Evolutionary conservation across 2,113 vertebrate species (phyloP), one percentile per base, ranked within the genome.

Genomic region (Pedionomus torquatus): DNA sequence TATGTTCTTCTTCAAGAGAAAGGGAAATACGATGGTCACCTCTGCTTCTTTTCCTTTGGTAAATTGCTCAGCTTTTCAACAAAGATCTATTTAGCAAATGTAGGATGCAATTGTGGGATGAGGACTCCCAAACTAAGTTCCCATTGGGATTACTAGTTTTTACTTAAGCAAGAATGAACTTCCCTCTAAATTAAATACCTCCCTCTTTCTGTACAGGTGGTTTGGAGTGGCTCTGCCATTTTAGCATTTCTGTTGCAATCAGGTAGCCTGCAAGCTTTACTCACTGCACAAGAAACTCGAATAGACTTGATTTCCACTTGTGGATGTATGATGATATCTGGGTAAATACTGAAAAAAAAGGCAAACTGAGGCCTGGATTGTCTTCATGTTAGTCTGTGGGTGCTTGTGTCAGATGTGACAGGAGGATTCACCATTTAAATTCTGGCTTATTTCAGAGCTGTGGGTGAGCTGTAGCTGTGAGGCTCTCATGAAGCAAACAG

Each of bases 311-410:
- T 46, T 87, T 94, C 26, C 16, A 41, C 17, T 55, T 55, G 18
- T 3, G 2, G 6, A 31, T 65, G 35, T 85, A 24, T 64, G 57
- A 58, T 37, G n/a, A 17, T 51, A 70, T 17, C n/a, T 69, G 41
- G 17, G 15, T 21, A 57, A 94, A 74, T 28, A 57, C 18, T 31
- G 66, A 69, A 89, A 12, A 81, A 84, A 54, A 74, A 81, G 60
- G 43, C 1, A 1, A 78, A 30, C 19, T 0, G 0, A 60, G 52
- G 11, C 55, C 20, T 77, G 12, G 4, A 4, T 77, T 65, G 11
- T 84, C 35, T 60, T 89, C 55, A 11, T 8, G 1, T 33, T 55
- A 41, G n/a, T 49, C 60, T 43, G 25, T 68, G 51, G 17, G 12
- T 69, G n/a, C 33, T 93, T 19, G 7, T 20, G 19, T 37, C 74